Percentiles rank a stretch among this genome's conserved stretches.
Evolutionary conservation across 1,140 invertebrate genomes (phyloP).

Genomic region (Belonocnema kinseyi): DNA sequence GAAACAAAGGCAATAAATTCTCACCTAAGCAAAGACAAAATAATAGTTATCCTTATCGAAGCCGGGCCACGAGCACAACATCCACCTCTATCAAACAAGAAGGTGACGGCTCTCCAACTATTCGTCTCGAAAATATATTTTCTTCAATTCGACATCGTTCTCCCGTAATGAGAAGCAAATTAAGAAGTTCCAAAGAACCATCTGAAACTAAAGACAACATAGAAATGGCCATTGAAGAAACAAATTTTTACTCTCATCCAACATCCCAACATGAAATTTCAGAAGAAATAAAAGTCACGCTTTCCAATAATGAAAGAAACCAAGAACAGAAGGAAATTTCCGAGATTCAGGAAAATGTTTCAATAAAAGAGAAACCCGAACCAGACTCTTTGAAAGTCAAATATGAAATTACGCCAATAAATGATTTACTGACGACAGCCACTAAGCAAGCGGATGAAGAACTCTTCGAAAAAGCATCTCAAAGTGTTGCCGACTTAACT

Average conservation of each 20-base stretch:
- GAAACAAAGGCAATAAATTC: constrained; percentile 62
- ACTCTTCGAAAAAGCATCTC: constrained; percentile 69
- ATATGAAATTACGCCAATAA: neutral
- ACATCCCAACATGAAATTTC: constrained; percentile 17
- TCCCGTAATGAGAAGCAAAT: constrained; percentile 53
- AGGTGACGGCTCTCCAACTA: constrained; percentile 22
- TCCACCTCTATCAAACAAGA: constrained; percentile 33
- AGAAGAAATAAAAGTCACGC: neutral
- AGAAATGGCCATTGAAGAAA: constrained; percentile 66
- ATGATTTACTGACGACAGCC: constrained; percentile 44
- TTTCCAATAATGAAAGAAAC: neutral
- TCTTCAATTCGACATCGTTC: constrained; percentile 61
- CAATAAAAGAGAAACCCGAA: neutral
- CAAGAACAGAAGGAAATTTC: neutral
- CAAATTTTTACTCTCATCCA: constrained; percentile 63
- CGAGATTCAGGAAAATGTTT: neutral
- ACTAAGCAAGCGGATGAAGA: constrained; percentile 63
- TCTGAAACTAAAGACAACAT: constrained; percentile 43
- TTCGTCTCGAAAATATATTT: constrained; percentile 58
- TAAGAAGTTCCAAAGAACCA: constrained; percentile 34
- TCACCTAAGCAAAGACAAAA: constrained; percentile 64
- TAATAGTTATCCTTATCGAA: constrained; percentile 59
- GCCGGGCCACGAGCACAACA: constrained; percentile 54
- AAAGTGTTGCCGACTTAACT: constrained; percentile 75
- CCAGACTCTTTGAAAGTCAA: neutral